Evolutionary conservation across 1,140 invertebrate species (phyloP), one percentile per base, ranked within the genome.

Genomic region (Potamilus streckersoni): DNA sequence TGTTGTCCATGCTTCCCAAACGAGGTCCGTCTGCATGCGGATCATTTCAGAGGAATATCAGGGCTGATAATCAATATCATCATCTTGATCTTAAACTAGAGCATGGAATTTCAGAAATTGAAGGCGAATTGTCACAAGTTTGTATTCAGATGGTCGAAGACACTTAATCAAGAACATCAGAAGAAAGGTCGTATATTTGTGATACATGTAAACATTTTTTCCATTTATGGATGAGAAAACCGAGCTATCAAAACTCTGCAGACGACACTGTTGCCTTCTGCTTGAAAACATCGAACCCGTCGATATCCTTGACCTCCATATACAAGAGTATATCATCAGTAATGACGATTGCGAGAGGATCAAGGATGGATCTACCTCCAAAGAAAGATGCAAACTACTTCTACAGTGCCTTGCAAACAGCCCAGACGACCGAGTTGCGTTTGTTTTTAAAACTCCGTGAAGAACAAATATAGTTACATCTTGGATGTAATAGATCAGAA

Each of bases 281-380:
- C 4, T 69, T 15, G 14, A 69, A 16, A 69, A 69, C 56, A n/a
- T 69, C 23, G 67, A 69, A 69, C 27, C 49, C 0, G 57, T 49
- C 15, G 67, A 69, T n/a, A 17, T 69, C 13, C 23, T 69, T 49
- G 67, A 69, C 20, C 56, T 56, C 20, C 49, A 49, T 13, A 55
- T 19, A 20, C 67, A 69, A 69, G 67, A 69, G n/a, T 49, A 20
- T 20, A 58, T 69, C n/a, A 16, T 69, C 23, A 55, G 56, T 3
- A n/a, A 55, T 49, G 13, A 69, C n/a, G 38, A 69, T 16, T 69
- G 49, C 57, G 67, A 69, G 56, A 23, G 6, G 1, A 20, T 69
- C 23, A 49, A 58, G n/a, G 31, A 20, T 14, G 31, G 56, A 5
- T 23, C 23, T 23, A 69, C 67, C 38, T 55, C 31, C 38, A 69